phyloP scores from a whole-genome alignment of 2,797 vertebrate species.

The Chrosomus eos region DNA sequence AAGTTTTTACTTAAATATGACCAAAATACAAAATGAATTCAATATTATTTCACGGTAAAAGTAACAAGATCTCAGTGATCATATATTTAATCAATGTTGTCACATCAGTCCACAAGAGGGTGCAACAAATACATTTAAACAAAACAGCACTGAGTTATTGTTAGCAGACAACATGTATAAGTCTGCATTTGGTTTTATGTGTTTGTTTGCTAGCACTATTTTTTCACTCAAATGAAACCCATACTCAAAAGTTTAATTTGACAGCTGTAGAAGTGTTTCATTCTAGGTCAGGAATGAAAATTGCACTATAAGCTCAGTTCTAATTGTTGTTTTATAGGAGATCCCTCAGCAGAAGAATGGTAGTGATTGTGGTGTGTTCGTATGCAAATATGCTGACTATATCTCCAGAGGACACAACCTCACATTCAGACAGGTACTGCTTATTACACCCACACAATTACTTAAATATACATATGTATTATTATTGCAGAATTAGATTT shows the following conservation, averaged over 20 bases:
- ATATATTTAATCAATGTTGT: background rate
- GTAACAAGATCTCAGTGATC: background rate
- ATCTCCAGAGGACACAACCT: constrained; percentile 84
- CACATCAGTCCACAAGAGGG: constrained; percentile 1
- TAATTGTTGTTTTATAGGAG: constrained; percentile 75
- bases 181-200: background rate
- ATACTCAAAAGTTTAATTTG: background rate
- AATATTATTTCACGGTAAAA: background rate
- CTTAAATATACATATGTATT: background rate
- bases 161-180: background rate
- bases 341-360: constrained; percentile 92
- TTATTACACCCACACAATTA: background rate
- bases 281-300: background rate
- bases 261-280: background rate
- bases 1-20: background rate
- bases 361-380: constrained; percentile 93
- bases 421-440: constrained; percentile 86
- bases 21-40: background rate
- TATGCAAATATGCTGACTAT: constrained; percentile 93
- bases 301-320: background rate
- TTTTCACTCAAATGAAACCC: background rate
- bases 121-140: background rate
- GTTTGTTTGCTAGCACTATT: background rate
- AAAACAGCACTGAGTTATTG: background rate
- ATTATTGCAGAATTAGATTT: background rate